phyloP scores from a whole-genome alignment of 2,888 invertebrate species.

The Metacarcinus magister region DNA sequence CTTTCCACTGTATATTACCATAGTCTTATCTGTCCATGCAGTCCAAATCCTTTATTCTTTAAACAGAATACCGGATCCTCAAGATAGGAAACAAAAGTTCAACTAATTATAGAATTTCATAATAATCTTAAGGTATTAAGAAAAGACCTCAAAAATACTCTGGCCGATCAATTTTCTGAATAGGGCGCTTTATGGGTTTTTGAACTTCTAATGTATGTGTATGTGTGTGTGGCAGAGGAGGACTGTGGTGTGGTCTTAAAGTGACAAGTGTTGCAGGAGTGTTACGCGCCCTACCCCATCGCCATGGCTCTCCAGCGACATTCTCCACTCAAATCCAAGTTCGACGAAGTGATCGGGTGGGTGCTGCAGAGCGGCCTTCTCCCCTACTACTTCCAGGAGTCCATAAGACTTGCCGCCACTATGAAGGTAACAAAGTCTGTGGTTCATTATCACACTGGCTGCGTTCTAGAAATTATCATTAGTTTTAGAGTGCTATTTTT shows the following conservation, averaged over 20 bases:
- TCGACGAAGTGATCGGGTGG: conserved; percentile 72
- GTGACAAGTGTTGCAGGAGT: conserved; percentile 68
- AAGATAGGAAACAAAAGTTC: no score
- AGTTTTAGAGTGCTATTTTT: not conserved
- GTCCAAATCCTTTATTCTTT: no score
- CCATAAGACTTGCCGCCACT: conserved; percentile 61
- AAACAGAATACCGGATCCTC: no score
- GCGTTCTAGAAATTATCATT: not conserved
- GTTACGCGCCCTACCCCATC: conserved; percentile 77
- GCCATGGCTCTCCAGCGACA: conserved; percentile 73
- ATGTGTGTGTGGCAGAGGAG: not conserved
- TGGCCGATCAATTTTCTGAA: no score
- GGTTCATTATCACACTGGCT: not conserved
- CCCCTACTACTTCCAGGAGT: conserved; percentile 69
- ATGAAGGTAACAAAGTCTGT: conserved; percentile 39
- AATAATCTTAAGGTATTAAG: no score
- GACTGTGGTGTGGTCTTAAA: not conserved
- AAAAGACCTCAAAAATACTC: no score
- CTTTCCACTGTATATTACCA: no score
- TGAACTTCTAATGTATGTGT: not conserved
- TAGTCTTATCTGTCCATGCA: no score
- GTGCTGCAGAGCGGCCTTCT: conserved; percentile 72
- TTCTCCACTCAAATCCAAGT: conserved; percentile 72
- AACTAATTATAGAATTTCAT: no score
- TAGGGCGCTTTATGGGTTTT: no score